Evolutionary conservation across 2,888 invertebrate genomes (phyloP).

Genomic region (Pelosia muscerda): DNA sequence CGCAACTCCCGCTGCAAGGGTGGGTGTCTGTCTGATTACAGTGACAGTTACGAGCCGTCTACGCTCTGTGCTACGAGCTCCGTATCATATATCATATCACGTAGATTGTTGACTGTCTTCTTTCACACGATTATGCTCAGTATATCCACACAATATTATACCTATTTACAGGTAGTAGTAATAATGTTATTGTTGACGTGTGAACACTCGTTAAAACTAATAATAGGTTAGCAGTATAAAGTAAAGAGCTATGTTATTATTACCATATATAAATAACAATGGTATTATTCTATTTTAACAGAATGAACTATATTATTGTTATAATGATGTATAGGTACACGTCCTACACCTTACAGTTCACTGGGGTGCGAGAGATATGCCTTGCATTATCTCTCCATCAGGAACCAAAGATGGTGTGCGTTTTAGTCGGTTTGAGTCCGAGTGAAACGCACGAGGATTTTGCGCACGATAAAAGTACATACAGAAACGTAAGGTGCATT

Average conservation of each 20-base stretch:
- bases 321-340: too few species aligned
- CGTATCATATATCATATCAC: slow-evolving; percentile 41
- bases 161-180: not conserved
- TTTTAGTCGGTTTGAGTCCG: too few species aligned
- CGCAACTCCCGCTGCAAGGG: slow-evolving; percentile 86
- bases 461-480: too few species aligned
- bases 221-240: not conserved
- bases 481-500: too few species aligned
- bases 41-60: slow-evolving; percentile 66
- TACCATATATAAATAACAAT: not conserved
- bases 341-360: too few species aligned
- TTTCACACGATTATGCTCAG: slow-evolving; percentile 11
- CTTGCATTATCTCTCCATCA: too few species aligned
- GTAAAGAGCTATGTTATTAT: not conserved
- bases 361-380: too few species aligned
- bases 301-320: too few species aligned
- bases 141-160: not conserved
- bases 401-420: too few species aligned
- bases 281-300: not conserved
- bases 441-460: too few species aligned
- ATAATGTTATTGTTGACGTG: not conserved
- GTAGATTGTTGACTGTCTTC: slow-evolving; percentile 21
- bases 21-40: slow-evolving; percentile 72
- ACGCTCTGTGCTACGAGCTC: slow-evolving; percentile 52
- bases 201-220: not conserved